Evolutionary conservation across 2,113 vertebrate species (phyloP), one percentile per base, ranked within the genome.

Genomic region (Narcine bancroftii): DNA sequence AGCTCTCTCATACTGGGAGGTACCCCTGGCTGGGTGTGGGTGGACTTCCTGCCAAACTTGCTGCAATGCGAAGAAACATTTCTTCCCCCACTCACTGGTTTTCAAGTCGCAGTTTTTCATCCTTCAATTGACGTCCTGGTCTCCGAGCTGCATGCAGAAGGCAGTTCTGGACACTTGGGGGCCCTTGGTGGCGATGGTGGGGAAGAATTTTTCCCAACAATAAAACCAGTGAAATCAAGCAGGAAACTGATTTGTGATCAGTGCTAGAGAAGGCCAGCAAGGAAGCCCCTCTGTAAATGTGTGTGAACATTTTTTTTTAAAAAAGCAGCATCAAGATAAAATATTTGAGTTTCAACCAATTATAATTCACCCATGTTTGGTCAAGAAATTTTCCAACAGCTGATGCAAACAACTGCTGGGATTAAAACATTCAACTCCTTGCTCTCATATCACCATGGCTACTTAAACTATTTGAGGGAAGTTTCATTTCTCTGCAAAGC

Each of bases 1-100:
- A 69, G 39, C 36, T 91, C 89, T 5, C 87, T 89, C 89, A 71
- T 71, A 60, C 81, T 69, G 10, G 65, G 63, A 69, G 89, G 65
- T 29, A 33, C 36, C 87, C 26, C 0, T 45, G 42, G 39, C 47
- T 47, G 89, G 63, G 65, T 47, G 60, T 69, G 89, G 63, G 63
- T 91, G 65, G 39, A 91, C 71, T 91, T 91, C 63, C 65, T 91
- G 42, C 39, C 6, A 42, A 33, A 87, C 4, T 69, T 65, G 47
- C 39, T 33, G 24, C 45, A 42, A 47, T 47, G 89, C 29, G 39
- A 65, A 89, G 39, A 47, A 60, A 91, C 5, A 5, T 36, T 63
- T n/a, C 45, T 13, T 9, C 19, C 21, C 26, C 39, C 89, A 15
- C 26, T 33, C 63, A n/a, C 15, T 5, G 9, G 65, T 33, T 91